Conservation (phyloP, 2,113 vertebrate species). For the Varanus komodoensis region DNA sequence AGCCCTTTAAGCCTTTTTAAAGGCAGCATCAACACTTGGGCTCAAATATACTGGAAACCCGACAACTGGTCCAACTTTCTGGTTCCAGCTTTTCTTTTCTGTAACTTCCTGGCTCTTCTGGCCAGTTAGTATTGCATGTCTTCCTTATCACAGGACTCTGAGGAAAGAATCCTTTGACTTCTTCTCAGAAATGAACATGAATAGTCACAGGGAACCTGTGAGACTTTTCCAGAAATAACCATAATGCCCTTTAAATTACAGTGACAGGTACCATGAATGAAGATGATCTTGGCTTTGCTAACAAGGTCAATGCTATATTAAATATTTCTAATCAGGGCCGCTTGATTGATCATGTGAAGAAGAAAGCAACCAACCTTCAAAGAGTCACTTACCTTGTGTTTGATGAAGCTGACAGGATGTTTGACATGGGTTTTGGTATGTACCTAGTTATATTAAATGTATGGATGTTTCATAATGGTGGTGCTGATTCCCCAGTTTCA, state of each 20-base stretch:
- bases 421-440: conserved; percentile 99
- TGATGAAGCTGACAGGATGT: conserved; percentile 99
- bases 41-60: too few species aligned
- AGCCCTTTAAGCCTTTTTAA: too few species aligned
- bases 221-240: not conserved
- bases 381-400: conserved; percentile 98
- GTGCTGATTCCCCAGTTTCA: not conserved
- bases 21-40: too few species aligned
- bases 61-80: too few species aligned
- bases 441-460: not conserved
- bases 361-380: conserved; percentile 97
- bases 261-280: not conserved
- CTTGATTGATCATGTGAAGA: conserved; percentile 98
- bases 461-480: not conserved
- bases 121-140: not conserved
- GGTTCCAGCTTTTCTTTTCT: too few species aligned
- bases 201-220: not conserved
- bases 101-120: not conserved
- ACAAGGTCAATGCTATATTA: conserved; percentile 21
- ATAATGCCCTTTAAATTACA: not conserved
- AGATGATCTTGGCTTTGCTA: not conserved
- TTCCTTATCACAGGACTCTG: not conserved
- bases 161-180: not conserved
- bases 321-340: conserved; percentile 84
- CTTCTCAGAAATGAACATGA: not conserved